Conservation (phyloP, 1,140 invertebrate species). For the Acromyrmex heyeri region DNA sequence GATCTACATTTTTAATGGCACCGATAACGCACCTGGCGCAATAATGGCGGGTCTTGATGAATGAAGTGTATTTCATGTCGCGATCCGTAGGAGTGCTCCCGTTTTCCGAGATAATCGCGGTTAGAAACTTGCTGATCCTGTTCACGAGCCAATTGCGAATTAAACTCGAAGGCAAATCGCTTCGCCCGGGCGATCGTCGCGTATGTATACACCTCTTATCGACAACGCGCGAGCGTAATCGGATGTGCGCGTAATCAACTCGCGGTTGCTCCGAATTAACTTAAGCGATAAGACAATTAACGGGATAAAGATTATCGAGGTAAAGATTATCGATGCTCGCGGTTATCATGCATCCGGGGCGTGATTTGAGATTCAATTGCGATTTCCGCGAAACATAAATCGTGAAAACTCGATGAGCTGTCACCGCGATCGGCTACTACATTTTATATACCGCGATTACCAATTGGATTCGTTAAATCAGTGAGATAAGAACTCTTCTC, state of each 20-base stretch:
- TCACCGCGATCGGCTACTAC: not conserved
- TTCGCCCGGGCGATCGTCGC: not conserved
- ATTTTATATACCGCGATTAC: not conserved
- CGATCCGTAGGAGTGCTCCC: constrained; percentile 31
- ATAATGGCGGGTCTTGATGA: constrained; percentile 34
- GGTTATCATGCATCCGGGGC: constrained; percentile 4
- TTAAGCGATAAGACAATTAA: constrained; percentile 49
- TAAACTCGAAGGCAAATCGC: constrained; percentile 3
- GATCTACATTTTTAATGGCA: constrained; percentile 23
- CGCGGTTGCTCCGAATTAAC: constrained; percentile 11
- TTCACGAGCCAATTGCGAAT: not conserved
- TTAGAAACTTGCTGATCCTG: constrained; percentile 40
- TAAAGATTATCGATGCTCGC: constrained; percentile 3
- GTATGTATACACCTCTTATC: not conserved
- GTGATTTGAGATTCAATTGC: constrained; percentile 7
- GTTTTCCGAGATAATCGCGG: constrained; percentile 38
- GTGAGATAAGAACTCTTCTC: constrained; percentile 1
- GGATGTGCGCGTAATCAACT: not conserved
- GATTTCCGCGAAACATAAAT: constrained; percentile 22
- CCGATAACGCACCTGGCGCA: constrained; percentile 26
- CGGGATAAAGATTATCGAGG: not conserved
- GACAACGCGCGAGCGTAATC: not conserved
- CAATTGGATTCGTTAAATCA: not conserved
- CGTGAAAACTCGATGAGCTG: not conserved
- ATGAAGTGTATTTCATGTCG: constrained; percentile 40